Conservation (phyloP, 2,888 invertebrate species). For the Sepioteuthis lessoniana region DNA sequence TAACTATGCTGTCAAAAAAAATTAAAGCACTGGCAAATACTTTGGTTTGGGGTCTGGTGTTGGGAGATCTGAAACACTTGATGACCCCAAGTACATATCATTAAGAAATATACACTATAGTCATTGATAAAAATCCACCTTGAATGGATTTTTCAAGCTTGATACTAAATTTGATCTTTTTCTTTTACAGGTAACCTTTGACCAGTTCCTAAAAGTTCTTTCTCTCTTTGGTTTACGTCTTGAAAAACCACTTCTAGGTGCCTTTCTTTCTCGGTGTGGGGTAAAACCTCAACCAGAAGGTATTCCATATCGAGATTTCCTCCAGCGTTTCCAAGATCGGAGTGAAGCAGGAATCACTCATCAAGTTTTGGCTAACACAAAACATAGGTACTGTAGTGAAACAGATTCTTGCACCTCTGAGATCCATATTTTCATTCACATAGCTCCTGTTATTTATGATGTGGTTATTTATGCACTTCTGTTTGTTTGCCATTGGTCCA, state of each 20-base stretch:
- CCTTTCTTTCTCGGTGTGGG: conserved; percentile 73
- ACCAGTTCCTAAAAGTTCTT: conserved; percentile 71
- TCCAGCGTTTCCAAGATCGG: conserved; percentile 75
- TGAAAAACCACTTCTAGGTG: conserved; percentile 70
- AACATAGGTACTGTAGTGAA: conserved; percentile 68
- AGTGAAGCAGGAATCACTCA: conserved; percentile 74
- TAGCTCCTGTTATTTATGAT: too few species aligned
- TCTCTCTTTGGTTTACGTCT: conserved; percentile 67
- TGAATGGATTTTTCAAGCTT: background rate
- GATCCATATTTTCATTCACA: too few species aligned
- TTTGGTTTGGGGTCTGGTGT: too few species aligned
- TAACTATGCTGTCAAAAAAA: too few species aligned
- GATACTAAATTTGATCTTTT: background rate
- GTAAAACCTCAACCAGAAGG: conserved; percentile 66
- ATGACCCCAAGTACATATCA: too few species aligned
- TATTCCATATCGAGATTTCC: conserved; percentile 73
- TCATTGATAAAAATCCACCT: too few species aligned
- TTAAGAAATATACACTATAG: too few species aligned
- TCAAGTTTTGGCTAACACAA: conserved; percentile 71
- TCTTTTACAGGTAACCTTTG: conserved; percentile 63
- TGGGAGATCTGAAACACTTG: too few species aligned
- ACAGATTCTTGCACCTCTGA: too few species aligned
- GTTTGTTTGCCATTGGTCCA: too few species aligned
- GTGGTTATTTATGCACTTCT: too few species aligned
- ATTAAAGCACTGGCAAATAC: too few species aligned